Evolutionary conservation across 1,140 invertebrate species (phyloP), one percentile per base, ranked within the genome.

Genomic region (Panagrolaimus sp.): DNA sequence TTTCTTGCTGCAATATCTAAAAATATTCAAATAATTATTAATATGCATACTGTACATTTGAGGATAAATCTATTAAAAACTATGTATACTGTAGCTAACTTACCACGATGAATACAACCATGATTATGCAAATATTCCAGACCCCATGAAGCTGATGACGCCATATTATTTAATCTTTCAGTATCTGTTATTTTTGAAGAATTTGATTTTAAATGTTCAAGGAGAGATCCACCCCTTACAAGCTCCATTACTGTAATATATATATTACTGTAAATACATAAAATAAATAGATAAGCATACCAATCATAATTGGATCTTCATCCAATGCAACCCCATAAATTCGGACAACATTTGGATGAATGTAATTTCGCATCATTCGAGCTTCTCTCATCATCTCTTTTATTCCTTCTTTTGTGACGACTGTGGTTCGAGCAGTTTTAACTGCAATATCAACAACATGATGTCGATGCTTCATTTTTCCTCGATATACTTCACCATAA

Each of bases 1-100:
- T 69, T 69, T 9, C 68, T 6, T 14, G 68, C 28, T 6, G 68
- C 68, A n/a, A 69, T 44, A 52, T 69, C 95, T 21, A n/a, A 9
- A 47, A 15, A 47, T 71, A 94, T 88, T 84, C 98, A 94, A 52
- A 98, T 67, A 82, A 92, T 95, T 21, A 15, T 47, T 4, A n/a
- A 21, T 15, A 45, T 9, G 44, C 8, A 4, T 47, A 15, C 46
- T 15, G 17, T 47, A 15, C 10, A 2, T n/a, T 12, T 2, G 10
- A 47, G 10, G 46, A n/a, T n/a, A n/a, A n/a, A n/a, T n/a, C n/a
- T n/a, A n/a, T n/a, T n/a, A n/a, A n/a, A n/a, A n/a, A n/a, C n/a
- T n/a, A n/a, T n/a, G n/a, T n/a, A 7, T 38, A 38, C 32, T 38
- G 32, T 38, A 38, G 7, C n/a, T n/a, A 38, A n/a, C 17, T 21